Conservation (phyloP, 2,113 vertebrate genomes). For the Cebidichthys violaceus region DNA sequence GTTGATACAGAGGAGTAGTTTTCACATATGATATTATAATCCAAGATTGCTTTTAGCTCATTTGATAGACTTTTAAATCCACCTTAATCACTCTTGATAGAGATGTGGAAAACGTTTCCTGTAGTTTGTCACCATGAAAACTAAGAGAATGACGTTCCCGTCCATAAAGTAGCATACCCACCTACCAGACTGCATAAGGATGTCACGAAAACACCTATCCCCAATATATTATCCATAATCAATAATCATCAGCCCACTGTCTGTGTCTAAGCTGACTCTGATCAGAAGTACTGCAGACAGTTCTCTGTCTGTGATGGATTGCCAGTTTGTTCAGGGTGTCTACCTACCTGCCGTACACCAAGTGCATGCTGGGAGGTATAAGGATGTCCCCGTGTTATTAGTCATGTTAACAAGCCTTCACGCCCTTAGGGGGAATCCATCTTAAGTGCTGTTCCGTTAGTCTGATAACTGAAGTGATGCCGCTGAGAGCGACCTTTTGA, state of each 20-base stretch:
- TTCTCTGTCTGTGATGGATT: conserved; percentile 6
- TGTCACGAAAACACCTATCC: no score
- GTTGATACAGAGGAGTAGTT: background rate
- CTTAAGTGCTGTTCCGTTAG: conserved; percentile 45
- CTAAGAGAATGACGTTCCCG: background rate
- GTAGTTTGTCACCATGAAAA: background rate
- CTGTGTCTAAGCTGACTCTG: background rate
- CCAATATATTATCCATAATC: background rate
- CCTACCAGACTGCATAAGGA: no score
- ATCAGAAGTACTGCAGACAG: background rate
- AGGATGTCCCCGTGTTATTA: conserved; percentile 42
- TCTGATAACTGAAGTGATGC: conserved; percentile 25
- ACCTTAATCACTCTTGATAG: background rate
- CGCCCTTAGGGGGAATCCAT: conserved; percentile 6
- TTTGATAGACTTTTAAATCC: background rate
- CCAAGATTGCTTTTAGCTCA: background rate
- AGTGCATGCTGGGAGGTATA: background rate
- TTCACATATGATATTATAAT: conserved; percentile 5
- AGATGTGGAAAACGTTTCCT: background rate
- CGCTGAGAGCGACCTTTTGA: conserved; percentile 4
- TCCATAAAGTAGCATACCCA: background rate
- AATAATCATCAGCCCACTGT: background rate
- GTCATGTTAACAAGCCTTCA: conserved; percentile 45
- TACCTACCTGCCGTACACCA: background rate
- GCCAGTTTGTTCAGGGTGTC: conserved; percentile 4